phyloP scores from a whole-genome alignment of 2,888 invertebrate species.

The Tineola bisselliella region DNA sequence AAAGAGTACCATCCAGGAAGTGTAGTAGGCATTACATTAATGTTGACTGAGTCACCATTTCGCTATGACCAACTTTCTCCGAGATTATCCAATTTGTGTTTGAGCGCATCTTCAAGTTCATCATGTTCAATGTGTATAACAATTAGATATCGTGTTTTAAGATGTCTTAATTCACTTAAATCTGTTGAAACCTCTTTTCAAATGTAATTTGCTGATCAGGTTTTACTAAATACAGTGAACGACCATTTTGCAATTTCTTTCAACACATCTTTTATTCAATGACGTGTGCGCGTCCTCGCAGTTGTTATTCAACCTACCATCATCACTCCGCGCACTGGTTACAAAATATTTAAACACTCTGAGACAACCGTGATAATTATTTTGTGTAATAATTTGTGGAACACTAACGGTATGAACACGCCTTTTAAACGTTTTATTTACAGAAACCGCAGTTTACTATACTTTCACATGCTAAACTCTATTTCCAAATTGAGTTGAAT shows the following conservation, averaged over 20 bases:
- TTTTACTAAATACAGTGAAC: not conserved
- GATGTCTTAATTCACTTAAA: not conserved
- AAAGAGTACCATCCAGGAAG: conserved; percentile 22
- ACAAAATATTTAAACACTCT: not conserved
- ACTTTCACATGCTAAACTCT: not conserved
- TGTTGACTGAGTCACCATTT: conserved; percentile 17
- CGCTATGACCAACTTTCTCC: conserved; percentile 25
- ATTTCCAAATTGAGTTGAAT: conserved; percentile 22
- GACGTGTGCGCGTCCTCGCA: conserved; percentile 6
- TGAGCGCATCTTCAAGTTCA: not conserved
- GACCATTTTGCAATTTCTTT: conserved; percentile 5
- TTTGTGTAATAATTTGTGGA: conserved; percentile 26
- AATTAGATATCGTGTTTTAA: not conserved
- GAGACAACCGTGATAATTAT: conserved; percentile 29
- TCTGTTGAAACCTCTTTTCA: not conserved
- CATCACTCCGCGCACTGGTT: not conserved
- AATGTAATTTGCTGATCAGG: not conserved
- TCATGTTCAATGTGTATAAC: not conserved
- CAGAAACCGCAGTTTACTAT: not conserved
- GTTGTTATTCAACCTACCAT: not conserved
- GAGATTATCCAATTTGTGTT: conserved; percentile 7
- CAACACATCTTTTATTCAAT: conserved; percentile 7
- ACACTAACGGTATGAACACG: not conserved
- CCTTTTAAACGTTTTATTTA: not conserved
- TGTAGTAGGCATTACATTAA: conserved; percentile 15